Percentiles rank a stretch among this genome's conserved stretches.
Conservation (phyloP, 2,888 invertebrate genomes). For the Chaetoderma sp. region DNA sequence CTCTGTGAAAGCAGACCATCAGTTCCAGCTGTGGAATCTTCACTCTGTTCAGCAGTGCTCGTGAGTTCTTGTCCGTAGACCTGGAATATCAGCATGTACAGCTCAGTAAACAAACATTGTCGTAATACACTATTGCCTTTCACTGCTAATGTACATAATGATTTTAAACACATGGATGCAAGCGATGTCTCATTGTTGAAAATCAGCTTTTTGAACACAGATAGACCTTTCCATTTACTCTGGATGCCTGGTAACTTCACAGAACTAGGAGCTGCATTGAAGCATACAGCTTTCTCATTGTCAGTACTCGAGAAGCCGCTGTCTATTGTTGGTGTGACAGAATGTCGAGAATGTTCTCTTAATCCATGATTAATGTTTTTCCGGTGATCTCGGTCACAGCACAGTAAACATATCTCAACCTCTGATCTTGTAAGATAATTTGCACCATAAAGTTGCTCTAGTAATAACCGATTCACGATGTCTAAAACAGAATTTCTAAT, state of each 20-base stretch:
- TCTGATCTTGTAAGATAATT: constrained; percentile 9
- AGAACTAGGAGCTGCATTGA: no score
- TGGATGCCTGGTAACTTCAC: constrained; percentile 12
- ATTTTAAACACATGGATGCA: constrained; percentile 54
- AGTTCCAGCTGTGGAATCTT: background rate
- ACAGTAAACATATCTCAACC: constrained; percentile 20
- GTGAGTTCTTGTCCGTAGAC: background rate
- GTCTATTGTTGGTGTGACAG: constrained; percentile 35
- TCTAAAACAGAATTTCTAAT: constrained; percentile 53
- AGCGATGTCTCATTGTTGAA: constrained; percentile 46
- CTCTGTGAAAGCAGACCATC: background rate
- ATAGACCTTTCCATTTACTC: constrained; percentile 52
- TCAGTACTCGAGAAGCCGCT: constrained; percentile 65
- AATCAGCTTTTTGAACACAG: constrained; percentile 43
- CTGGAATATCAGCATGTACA: constrained; percentile 1
- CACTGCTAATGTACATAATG: constrained; percentile 55
- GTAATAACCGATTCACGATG: constrained; percentile 48
- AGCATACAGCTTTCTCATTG: background rate
- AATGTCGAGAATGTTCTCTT: no score
- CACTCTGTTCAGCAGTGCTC: background rate
- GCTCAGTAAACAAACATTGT: constrained; percentile 55
- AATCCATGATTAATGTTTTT: no score
- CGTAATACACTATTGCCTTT: constrained; percentile 54
- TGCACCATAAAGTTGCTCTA: constrained; percentile 55
- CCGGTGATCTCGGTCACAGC: background rate